A percentile compares a stretch with the other conserved stretches of the same genome.
Evolutionary conservation across 2,888 invertebrate genomes (phyloP).

Genomic region (Synanthedon vespiformis): DNA sequence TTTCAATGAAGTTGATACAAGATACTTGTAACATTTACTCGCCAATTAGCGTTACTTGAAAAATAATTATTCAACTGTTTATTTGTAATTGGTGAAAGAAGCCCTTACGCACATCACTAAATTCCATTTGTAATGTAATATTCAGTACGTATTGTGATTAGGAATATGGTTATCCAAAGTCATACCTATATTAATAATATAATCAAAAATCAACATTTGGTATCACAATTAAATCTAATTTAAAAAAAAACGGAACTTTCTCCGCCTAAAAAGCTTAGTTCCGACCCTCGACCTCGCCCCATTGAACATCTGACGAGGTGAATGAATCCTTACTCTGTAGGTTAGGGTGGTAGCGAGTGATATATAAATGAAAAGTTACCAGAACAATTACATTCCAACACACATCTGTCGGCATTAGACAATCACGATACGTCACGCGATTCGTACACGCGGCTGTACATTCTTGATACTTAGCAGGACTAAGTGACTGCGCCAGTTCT

Average conservation of each 20-base stretch:
- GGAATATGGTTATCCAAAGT: too few species aligned
- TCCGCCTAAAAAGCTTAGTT: conserved; percentile 44
- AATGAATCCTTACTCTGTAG: conserved; percentile 50
- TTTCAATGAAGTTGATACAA: too few species aligned
- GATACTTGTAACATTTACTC: too few species aligned
- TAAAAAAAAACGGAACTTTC: conserved; percentile 31
- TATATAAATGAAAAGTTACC: conserved; percentile 61
- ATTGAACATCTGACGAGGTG: conserved; percentile 69
- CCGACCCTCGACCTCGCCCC: conserved; percentile 43
- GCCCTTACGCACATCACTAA: too few species aligned
- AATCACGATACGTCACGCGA: conserved; percentile 71
- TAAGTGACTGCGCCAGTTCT: too few species aligned
- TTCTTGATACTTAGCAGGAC: conserved; percentile 34
- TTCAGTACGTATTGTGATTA: too few species aligned
- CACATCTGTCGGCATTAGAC: conserved; percentile 69
- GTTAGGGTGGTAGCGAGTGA: conserved; percentile 39
- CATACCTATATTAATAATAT: too few species aligned
- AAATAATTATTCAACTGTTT: too few species aligned
- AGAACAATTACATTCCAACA: conserved; percentile 65
- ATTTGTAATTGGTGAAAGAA: too few species aligned
- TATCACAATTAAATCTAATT: conserved; percentile 36
- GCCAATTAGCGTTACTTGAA: too few species aligned
- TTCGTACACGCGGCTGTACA: conserved; percentile 18
- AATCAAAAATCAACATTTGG: background rate
- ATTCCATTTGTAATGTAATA: too few species aligned